A percentile compares a stretch with the other conserved stretches of the same genome.
These are phyloP conservation scores for Drosophila greeni DNA, from an alignment of 2,888 invertebrate genomes.

Conservation along the genomic window DNA sequence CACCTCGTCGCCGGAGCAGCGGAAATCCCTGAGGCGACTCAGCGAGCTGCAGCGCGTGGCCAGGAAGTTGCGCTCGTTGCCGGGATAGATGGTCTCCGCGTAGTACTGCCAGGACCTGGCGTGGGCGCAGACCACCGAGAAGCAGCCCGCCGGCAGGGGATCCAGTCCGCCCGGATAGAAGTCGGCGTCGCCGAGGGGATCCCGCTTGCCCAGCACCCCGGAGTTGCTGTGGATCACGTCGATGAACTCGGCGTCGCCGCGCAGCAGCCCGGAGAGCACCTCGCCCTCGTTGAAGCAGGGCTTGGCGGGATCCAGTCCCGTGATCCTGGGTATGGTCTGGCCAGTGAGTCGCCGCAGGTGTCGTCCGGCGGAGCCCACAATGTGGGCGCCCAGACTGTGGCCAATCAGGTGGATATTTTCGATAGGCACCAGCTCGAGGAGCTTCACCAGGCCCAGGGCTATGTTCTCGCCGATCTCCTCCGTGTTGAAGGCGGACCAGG, in stretches of 20 bases:
- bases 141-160: conserved; percentile 74
- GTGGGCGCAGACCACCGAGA: conserved; percentile 74
- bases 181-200: conserved; percentile 77
- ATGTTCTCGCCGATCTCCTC: conserved; percentile 75
- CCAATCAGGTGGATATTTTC: conserved; percentile 78
- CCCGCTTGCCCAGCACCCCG: conserved; percentile 76
- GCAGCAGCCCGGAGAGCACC: conserved; percentile 69
- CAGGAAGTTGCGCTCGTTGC: conserved; percentile 77
- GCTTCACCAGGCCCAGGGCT: conserved; percentile 67
- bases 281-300: conserved; percentile 78
- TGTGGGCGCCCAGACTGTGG: conserved; percentile 78
- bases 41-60: conserved; percentile 75
- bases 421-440: conserved; percentile 69
- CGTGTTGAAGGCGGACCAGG: conserved; percentile 78
- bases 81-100: conserved; percentile 75
- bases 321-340: conserved; percentile 71
- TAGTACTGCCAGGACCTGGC: conserved; percentile 75
- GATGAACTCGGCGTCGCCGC: conserved; percentile 77
- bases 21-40: conserved; percentile 56
- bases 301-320: conserved; percentile 78
- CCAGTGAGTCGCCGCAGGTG: conserved; percentile 65
- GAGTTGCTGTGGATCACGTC: conserved; percentile 78
- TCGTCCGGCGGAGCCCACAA: conserved; percentile 76
- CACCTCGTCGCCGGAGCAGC: conserved; percentile 63
- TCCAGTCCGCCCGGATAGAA: conserved; percentile 77